phyloP scores from a whole-genome alignment of 1,140 invertebrate species.

The Apis florea region DNA sequence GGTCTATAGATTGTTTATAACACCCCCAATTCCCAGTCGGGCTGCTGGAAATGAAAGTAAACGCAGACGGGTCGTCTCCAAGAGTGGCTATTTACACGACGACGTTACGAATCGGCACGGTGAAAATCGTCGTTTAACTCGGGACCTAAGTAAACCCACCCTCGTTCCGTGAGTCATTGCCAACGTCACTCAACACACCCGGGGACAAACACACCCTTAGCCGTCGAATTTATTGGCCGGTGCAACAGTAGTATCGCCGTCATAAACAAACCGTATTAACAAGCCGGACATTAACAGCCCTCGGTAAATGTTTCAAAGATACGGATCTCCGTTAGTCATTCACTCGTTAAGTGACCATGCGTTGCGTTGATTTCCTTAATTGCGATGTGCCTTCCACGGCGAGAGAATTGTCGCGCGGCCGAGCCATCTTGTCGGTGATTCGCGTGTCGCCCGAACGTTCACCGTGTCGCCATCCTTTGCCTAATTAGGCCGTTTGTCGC shows the following conservation, averaged over 20 bases:
- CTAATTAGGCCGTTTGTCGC: slow-evolving; percentile 21
- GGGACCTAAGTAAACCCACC: slow-evolving; percentile 43
- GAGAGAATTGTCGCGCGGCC: neutral
- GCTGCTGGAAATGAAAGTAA: slow-evolving; percentile 38
- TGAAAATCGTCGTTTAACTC: slow-evolving; percentile 48
- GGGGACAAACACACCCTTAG: slow-evolving; percentile 17
- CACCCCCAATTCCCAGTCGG: neutral
- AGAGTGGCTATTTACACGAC: slow-evolving; percentile 34
- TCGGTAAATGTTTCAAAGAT: slow-evolving; percentile 66
- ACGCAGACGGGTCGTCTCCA: slow-evolving; percentile 26
- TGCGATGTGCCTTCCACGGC: slow-evolving; percentile 45
- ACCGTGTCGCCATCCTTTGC: neutral
- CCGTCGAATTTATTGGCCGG: slow-evolving; percentile 38
- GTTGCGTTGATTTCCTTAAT: slow-evolving; percentile 69
- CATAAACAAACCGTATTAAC: slow-evolving; percentile 73
- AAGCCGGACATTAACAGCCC: slow-evolving; percentile 66
- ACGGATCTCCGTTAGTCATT: slow-evolving; percentile 73
- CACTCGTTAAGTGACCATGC: slow-evolving; percentile 70
- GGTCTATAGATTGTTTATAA: slow-evolving; percentile 25
- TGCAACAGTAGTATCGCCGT: slow-evolving; percentile 22
- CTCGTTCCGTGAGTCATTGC: slow-evolving; percentile 37
- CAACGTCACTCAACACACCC: slow-evolving; percentile 10
- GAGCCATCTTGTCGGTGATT: neutral
- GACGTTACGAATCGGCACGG: slow-evolving; percentile 28
- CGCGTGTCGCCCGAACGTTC: slow-evolving; percentile 13